These are phyloP conservation scores for Melanotaenia maccullochi DNA, from an alignment of 2,797 vertebrate species.

Conservation along the genomic window DNA sequence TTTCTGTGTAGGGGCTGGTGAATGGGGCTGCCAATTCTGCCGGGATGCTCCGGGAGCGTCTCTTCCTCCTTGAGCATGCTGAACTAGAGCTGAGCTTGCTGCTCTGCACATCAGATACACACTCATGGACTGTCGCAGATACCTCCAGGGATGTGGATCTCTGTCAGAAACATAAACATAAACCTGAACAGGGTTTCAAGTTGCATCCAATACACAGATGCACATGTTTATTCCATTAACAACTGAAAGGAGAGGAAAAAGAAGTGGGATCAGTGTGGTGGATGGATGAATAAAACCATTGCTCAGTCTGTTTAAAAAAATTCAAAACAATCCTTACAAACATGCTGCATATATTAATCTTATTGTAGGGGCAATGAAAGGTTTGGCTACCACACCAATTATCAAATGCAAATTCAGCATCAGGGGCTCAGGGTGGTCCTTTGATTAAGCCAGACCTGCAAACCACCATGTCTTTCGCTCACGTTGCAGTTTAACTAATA, in stretches of 20 bases:
- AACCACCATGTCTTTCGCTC: slow-evolving; percentile 37
- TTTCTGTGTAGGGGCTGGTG: slow-evolving; percentile 65
- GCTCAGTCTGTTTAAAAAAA: slow-evolving; percentile 39
- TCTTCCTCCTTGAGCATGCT: slow-evolving; percentile 56
- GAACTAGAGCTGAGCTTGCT: slow-evolving; percentile 66
- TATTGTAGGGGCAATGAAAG: slow-evolving; percentile 65
- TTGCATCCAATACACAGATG: slow-evolving; percentile 53
- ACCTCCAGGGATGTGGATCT: slow-evolving; percentile 80
- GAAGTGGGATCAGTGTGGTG: slow-evolving; percentile 40
- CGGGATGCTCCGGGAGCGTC: slow-evolving; percentile 76
- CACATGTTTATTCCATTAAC: slow-evolving; percentile 65
- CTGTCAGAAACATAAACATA: slow-evolving; percentile 76
- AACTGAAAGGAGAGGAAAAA: slow-evolving; percentile 55
- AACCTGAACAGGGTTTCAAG: slow-evolving; percentile 39
- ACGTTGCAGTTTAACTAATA: slow-evolving; percentile 53
- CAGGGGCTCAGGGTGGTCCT: slow-evolving; percentile 49
- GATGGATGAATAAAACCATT: slow-evolving; percentile 58
- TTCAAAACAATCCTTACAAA: slow-evolving; percentile 47
- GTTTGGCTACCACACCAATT: slow-evolving; percentile 71
- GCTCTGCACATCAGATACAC: slow-evolving; percentile 62
- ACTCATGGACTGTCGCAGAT: slow-evolving; percentile 61
- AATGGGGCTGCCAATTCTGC: slow-evolving; percentile 73
- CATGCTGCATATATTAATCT: slow-evolving; percentile 54
- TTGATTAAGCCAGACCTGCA: slow-evolving; percentile 66
- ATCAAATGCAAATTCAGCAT: slow-evolving; percentile 76